A percentile compares a stretch with the other conserved stretches of the same genome.
Evolutionary conservation across 2,888 invertebrate species (phyloP).

Genomic region (Phragmatobia fuliginosa): DNA sequence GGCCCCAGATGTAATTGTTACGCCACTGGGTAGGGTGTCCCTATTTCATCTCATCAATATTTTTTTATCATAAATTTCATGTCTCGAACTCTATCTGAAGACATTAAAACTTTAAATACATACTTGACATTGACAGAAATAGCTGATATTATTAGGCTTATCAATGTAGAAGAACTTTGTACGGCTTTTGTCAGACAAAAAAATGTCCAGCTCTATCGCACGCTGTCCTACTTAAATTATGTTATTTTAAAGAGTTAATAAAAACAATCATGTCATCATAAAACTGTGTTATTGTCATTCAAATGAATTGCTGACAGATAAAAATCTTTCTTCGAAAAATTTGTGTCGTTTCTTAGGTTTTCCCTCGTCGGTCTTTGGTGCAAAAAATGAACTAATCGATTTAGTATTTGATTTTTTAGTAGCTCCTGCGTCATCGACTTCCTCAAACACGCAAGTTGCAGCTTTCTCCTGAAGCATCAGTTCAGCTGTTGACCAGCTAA

Average conservation of each 20-base stretch:
- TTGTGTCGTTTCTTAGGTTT: constrained; percentile 85
- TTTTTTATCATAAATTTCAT: no score
- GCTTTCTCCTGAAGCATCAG: constrained; percentile 92
- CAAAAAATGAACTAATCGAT: constrained; percentile 88
- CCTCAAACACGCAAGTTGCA: constrained; percentile 90
- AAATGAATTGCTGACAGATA: constrained; percentile 84
- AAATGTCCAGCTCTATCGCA: no score
- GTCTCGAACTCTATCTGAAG: no score
- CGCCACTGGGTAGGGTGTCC: no score
- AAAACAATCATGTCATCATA: neutral
- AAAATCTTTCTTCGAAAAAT: constrained; percentile 89
- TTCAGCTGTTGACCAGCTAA: constrained; percentile 99
- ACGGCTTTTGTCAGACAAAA: no score
- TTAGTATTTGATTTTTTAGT: constrained; percentile 77
- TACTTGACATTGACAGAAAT: no score
- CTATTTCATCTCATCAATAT: no score
- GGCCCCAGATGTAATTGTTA: no score
- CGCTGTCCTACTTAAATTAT: no score
- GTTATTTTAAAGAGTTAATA: neutral
- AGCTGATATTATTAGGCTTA: no score
- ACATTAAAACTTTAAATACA: no score
- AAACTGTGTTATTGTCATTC: constrained; percentile 56
- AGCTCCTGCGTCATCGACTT: constrained; percentile 83
- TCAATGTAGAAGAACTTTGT: no score
- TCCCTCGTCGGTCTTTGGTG: constrained; percentile 67